Base-by-base conservation (phyloP, 2,113 vertebrate genomes). In the Poeciliopsis prolifica region DNA sequence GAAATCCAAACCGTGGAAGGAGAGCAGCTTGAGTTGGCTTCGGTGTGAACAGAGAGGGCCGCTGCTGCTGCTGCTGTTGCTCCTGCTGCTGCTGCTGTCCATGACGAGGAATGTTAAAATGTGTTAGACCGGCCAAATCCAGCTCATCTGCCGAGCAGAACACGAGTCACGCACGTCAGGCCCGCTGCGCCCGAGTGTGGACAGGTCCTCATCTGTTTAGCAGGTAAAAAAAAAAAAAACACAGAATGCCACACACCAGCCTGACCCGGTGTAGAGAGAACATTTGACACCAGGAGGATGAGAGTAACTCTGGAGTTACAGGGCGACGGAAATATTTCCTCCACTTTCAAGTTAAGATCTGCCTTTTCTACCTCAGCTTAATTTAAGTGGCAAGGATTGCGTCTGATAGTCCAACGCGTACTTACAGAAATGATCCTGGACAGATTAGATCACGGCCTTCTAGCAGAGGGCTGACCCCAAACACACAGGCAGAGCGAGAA, bases 71-170 rank as follows among this genome's bases (percentile, higher is more conserved):
- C 72, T 93, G 71, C 86, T 70, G 82, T n/a, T n/a, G n/a, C n/a
- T n/a, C n/a, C n/a, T n/a, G n/a, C n/a, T n/a, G n/a, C 76, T 74
- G 81, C 72, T 93, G 71, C 76, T 74, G 82, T 70, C 93, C 93
- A 90, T 93, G 93, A 94, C 92, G 85, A 94, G 87, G 89, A 94
- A 93, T 93, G 92, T 93, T 94, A 92, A 94, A 92, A 82, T 60
- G 88, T 92, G 89, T 81, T 87, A 89, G 90, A 91, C 87, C 61
- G 74, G 81, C 86, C 87, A 93, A 93, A 93, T 87, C 88, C 86
- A 82, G 87, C 86, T 94, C 92, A 95, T 94, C 91, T 93, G 93
- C 89, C 87, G 80, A 62, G 66, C 86, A 91, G 79, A 89, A 68
- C 72, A 68, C 74, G 72, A 72, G 5, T 33, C 70, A 35, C 11